These are phyloP conservation scores for Stenopsyche tienmushanensis DNA, from an alignment of 1,140 invertebrate genomes.

Conservation along the genomic window DNA sequence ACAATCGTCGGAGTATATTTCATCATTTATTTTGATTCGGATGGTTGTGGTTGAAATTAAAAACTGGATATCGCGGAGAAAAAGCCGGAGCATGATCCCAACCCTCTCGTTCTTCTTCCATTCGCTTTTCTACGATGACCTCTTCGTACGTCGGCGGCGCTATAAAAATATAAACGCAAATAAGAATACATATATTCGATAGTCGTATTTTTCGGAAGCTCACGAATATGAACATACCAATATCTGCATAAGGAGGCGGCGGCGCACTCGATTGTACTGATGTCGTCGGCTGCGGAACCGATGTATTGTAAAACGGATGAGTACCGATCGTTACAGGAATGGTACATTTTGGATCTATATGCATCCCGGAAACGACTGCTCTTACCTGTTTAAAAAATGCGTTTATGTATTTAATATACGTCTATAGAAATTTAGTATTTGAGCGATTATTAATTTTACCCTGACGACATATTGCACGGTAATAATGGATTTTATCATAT, in stretches of 20 bases:
- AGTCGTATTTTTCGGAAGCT: not conserved
- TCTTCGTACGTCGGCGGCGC: slow-evolving; percentile 13
- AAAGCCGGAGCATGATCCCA: slow-evolving; percentile 3
- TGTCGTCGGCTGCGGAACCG: not conserved
- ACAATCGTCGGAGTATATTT: not conserved
- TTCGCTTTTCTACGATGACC: slow-evolving; percentile 1
- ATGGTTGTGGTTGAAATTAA: not conserved
- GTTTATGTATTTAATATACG: too few relatives aligned
- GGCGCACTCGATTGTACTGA: not conserved
- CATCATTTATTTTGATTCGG: not conserved
- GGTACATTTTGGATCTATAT: not conserved
- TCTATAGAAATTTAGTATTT: too few relatives aligned
- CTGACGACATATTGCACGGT: slow-evolving; percentile 1
- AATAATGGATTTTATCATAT: slow-evolving; percentile 1
- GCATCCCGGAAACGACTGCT: not conserved
- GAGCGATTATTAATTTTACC: not conserved
- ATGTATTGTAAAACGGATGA: not conserved
- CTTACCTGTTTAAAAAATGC: not conserved
- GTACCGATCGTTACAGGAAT: slow-evolving; percentile 14
- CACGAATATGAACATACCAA: slow-evolving; percentile 6
- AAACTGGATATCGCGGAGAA: slow-evolving; percentile 13
- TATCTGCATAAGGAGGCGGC: slow-evolving; percentile 18
- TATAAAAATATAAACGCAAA: slow-evolving; percentile 5
- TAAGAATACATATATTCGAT: not conserved
- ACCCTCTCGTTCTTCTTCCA: slow-evolving; percentile 10